Evolutionary conservation across 2,888 invertebrate species (phyloP).

Genomic region (Prenolepis imparis): DNA sequence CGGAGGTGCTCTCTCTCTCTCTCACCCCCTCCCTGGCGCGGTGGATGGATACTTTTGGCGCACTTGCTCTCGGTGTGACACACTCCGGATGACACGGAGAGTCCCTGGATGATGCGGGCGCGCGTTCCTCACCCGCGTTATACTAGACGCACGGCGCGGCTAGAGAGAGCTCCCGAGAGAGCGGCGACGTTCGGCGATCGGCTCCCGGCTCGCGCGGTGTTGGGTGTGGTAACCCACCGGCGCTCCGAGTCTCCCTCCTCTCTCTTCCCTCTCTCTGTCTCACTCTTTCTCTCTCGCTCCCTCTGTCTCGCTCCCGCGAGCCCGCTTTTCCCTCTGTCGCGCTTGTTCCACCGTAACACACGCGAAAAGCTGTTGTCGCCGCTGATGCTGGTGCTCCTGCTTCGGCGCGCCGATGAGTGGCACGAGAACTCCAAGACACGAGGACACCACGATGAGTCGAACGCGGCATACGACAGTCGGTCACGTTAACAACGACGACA

Average conservation of each 20-base stretch:
- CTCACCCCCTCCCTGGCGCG: background rate
- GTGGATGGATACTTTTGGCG: background rate
- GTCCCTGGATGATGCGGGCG: constrained; percentile 53
- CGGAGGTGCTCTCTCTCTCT: background rate
- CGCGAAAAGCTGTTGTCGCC: constrained; percentile 48
- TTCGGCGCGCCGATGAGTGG: constrained; percentile 11
- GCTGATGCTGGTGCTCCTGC: background rate
- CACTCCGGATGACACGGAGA: constrained; percentile 47
- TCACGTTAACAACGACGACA: constrained; percentile 57
- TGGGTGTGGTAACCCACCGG: constrained; percentile 86
- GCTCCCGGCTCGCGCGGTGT: constrained; percentile 80
- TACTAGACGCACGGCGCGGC: constrained; percentile 69
- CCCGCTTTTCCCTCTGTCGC: constrained; percentile 36
- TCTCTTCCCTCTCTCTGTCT: constrained; percentile 26
- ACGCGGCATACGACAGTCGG: constrained; percentile 52
- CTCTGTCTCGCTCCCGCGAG: constrained; percentile 58
- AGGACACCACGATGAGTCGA: constrained; percentile 53
- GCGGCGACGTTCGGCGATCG: constrained; percentile 77
- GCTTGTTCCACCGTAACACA: constrained; percentile 56
- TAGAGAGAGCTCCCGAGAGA: constrained; percentile 70
- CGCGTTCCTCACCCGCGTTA: constrained; percentile 71
- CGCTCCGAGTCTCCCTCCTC: constrained; percentile 73
- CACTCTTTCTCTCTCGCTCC: constrained; percentile 47
- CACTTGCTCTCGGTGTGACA: constrained; percentile 12
- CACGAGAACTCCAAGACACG: constrained; percentile 35